Conservation (phyloP, 2,797 vertebrate species). For the Eidolon dupreanum region DNA sequence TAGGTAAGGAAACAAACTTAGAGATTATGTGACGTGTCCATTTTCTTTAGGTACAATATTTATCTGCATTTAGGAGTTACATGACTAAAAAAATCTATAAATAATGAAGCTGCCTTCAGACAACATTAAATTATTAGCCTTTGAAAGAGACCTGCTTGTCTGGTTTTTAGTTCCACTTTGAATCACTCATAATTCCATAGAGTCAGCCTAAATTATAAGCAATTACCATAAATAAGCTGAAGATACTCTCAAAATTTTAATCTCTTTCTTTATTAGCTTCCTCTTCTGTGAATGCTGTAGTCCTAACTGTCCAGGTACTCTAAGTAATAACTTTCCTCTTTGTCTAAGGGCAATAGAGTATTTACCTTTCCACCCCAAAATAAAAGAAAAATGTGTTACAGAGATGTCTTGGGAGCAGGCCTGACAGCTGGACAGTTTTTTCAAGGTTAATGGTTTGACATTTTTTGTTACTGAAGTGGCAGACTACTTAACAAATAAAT, state of each 20-base stretch:
- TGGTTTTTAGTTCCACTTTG: conserved; percentile 28
- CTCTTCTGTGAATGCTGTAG: background rate
- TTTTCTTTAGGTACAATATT: background rate
- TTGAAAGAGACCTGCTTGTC: background rate
- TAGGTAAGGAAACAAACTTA: background rate
- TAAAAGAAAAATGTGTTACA: conserved; percentile 8
- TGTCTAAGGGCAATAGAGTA: background rate
- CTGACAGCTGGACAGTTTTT: background rate
- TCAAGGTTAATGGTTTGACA: background rate
- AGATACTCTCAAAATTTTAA: background rate
- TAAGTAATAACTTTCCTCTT: background rate
- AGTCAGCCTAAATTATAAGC: background rate
- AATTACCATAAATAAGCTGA: conserved; percentile 17
- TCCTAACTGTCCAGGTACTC: background rate
- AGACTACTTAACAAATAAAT: conserved; percentile 23
- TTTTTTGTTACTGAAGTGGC: background rate
- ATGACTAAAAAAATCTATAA: conserved; percentile 39
- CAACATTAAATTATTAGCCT: conserved; percentile 21
- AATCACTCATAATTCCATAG: background rate
- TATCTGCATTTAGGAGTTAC: background rate
- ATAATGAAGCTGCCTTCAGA: background rate
- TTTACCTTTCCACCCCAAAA: background rate
- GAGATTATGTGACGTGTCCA: background rate
- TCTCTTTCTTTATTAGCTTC: background rate
- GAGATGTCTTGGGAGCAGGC: background rate